Percentiles rank a stretch among this genome's conserved stretches.
Conservation (phyloP, 2,113 vertebrate species). For the Epinephelus moara region DNA sequence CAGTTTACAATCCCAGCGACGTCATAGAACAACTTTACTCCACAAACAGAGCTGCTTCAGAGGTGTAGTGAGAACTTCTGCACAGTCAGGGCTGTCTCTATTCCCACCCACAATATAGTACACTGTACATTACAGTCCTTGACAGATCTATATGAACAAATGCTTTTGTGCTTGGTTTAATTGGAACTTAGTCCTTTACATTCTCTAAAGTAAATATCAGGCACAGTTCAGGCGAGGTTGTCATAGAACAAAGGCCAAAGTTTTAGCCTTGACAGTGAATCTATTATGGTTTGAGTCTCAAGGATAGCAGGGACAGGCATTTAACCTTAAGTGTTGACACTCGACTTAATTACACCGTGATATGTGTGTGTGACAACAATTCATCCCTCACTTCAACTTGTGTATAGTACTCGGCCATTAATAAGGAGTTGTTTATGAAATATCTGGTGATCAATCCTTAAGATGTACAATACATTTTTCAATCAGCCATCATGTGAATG, state of each 20-base stretch:
- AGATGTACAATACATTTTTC: constrained; percentile 35
- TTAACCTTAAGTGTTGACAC: constrained; percentile 21
- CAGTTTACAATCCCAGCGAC: background rate
- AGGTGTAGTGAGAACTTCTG: background rate
- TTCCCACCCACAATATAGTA: background rate
- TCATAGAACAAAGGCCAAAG: background rate
- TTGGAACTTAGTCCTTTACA: background rate
- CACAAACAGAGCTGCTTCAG: background rate
- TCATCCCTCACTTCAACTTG: constrained; percentile 3
- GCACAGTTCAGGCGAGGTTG: background rate
- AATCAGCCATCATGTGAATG: constrained; percentile 19
- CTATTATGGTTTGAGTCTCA: background rate
- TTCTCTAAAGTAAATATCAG: background rate
- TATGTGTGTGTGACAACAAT: background rate
- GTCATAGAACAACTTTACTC: background rate
- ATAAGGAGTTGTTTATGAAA: constrained; percentile 19
- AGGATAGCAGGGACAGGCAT: background rate
- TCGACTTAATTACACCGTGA: background rate
- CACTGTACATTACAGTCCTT: background rate
- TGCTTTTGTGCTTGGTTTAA: background rate
- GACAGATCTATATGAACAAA: background rate
- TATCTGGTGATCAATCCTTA: constrained; percentile 37
- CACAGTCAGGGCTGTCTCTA: background rate
- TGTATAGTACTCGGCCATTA: constrained; percentile 4
- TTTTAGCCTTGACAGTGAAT: background rate